phyloP scores from a whole-genome alignment of 92 coral and sea anemone species.

The Zoanthus sansibaricus region DNA sequence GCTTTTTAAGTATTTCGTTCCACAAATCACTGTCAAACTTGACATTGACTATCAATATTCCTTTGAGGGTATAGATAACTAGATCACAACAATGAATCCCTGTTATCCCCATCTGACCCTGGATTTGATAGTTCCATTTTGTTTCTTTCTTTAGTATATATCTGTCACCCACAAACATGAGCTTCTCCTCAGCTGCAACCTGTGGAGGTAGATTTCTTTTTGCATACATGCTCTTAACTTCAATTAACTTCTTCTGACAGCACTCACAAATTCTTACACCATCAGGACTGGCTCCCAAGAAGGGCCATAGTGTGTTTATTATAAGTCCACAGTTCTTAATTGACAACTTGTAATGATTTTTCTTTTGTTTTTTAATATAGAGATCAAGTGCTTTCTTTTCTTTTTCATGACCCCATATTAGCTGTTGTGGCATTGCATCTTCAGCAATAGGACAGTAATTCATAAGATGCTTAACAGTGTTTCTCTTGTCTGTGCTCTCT shows the following conservation, averaged over 20 bases:
- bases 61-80: conserved; percentile 58
- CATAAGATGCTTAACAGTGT: not conserved
- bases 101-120: conserved; percentile 44
- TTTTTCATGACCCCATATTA: conserved; percentile 53
- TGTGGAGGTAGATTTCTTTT: conserved; percentile 50
- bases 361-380: conserved; percentile 21
- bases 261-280: conserved; percentile 49
- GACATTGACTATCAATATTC: conserved; percentile 49
- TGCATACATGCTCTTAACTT: conserved; percentile 54
- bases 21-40: conserved; percentile 39
- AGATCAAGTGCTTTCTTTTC: conserved; percentile 40
- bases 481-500: not conserved
- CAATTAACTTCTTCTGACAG: conserved; percentile 51
- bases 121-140: conserved; percentile 61
- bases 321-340: too few species aligned
- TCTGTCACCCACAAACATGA: conserved; percentile 27
- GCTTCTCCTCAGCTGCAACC: conserved; percentile 51
- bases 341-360: conserved; percentile 38
- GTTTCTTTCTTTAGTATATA: conserved; percentile 45
- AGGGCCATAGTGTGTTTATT: conserved; percentile 48
- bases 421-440: conserved; percentile 19
- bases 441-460: not conserved
- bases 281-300: conserved; percentile 61
- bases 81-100: conserved; percentile 29
- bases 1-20: conserved; percentile 34